Conservation (phyloP, 1,140 invertebrate species). For the Odontomachus brunneus region DNA sequence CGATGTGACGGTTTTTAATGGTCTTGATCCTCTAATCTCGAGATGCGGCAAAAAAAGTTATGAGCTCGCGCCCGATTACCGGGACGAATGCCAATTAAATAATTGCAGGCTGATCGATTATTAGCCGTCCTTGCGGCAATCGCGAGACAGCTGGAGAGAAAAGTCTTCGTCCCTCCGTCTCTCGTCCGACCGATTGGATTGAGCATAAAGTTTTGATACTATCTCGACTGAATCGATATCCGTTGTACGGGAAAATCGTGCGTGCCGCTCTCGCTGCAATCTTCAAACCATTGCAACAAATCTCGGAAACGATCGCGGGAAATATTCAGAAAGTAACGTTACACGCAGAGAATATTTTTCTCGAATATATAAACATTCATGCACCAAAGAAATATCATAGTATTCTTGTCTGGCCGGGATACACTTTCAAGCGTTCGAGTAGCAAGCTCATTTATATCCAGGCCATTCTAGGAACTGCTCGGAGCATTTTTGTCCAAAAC, state of each 20-base stretch:
- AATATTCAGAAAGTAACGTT: slow-evolving; percentile 8
- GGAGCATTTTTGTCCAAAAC: too few species aligned
- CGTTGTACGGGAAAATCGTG: slow-evolving; percentile 2
- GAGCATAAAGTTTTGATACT: slow-evolving; percentile 45
- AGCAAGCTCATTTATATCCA: too few species aligned
- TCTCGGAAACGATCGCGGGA: not conserved
- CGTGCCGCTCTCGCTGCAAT: not conserved
- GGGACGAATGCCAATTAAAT: slow-evolving; percentile 35
- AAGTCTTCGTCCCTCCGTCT: slow-evolving; percentile 9
- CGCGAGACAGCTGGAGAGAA: not conserved
- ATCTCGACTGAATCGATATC: slow-evolving; percentile 4
- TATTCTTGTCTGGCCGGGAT: too few species aligned
- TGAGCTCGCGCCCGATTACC: slow-evolving; percentile 27
- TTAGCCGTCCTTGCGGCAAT: slow-evolving; percentile 12
- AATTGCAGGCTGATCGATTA: slow-evolving; percentile 50
- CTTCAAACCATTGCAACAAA: not conserved
- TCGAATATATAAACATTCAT: too few species aligned
- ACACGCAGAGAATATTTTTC: too few species aligned
- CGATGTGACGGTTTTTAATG: slow-evolving; percentile 10
- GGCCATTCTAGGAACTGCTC: too few species aligned
- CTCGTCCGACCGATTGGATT: not conserved
- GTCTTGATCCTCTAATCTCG: slow-evolving; percentile 36
- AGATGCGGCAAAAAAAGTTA: slow-evolving; percentile 18
- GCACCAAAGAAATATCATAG: too few species aligned
- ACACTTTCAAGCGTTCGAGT: too few species aligned